These are phyloP conservation scores for Eulemur rufifrons DNA, from an alignment of 2,113 vertebrate species.

Conservation along the genomic window DNA sequence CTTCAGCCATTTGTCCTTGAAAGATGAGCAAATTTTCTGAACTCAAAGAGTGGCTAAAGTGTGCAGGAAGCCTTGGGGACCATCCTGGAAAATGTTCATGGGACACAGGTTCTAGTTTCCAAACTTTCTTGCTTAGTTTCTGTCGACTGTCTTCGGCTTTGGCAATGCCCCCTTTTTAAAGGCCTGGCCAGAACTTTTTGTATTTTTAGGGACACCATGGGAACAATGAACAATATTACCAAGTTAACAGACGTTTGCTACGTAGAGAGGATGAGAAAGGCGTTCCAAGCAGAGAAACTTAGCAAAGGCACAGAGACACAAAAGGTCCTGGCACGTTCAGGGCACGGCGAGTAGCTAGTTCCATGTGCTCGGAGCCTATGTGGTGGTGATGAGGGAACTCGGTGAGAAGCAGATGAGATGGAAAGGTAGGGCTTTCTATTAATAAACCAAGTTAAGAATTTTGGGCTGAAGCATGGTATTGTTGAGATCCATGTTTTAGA, in stretches of 20 bases:
- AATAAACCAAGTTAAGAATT: not conserved
- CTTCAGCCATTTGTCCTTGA: not conserved
- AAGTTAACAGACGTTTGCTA: not conserved
- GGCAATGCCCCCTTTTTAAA: not conserved
- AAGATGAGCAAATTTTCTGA: not conserved
- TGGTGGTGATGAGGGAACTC: not conserved
- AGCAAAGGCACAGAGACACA: not conserved
- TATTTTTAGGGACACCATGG: not conserved
- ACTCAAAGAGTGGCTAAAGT: not conserved
- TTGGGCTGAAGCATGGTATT: not conserved
- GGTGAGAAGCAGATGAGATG: not conserved
- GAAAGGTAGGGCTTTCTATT: not conserved
- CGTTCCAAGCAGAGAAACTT: not conserved
- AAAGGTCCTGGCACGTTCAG: not conserved
- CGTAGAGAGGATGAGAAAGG: not conserved
- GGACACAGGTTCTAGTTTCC: not conserved
- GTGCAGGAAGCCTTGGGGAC: not conserved
- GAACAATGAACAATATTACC: not conserved
- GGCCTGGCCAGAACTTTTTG: not conserved
- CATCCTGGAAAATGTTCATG: not conserved
- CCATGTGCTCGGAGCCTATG: not conserved
- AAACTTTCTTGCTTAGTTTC: not conserved
- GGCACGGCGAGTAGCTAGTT: not conserved
- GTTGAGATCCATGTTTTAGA: not conserved
- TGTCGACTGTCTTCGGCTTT: not conserved